A percentile compares a stretch with the other conserved stretches of the same genome.
Conservation (phyloP, 2,113 vertebrate species). For the Python bivittatus region DNA sequence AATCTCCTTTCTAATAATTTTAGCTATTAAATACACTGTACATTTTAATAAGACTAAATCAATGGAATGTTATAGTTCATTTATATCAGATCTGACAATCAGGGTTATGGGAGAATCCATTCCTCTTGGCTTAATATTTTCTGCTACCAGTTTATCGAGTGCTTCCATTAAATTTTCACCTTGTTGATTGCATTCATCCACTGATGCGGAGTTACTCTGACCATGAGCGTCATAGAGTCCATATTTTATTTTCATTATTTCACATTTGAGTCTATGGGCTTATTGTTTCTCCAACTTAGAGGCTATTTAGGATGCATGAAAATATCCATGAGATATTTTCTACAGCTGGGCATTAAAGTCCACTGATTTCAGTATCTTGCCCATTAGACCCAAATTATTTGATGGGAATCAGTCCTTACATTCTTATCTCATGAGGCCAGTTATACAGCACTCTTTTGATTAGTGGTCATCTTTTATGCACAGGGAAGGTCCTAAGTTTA, state of each 20-base stretch:
- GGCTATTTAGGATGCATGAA: too few species aligned
- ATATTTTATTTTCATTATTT: neutral
- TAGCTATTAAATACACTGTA: neutral
- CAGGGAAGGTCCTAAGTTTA: constrained; percentile 23
- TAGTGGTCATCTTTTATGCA: constrained; percentile 30
- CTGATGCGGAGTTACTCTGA: neutral
- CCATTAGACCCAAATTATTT: neutral
- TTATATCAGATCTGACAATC: neutral
- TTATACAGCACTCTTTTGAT: neutral
- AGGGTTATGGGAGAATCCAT: neutral
- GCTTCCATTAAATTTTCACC: neutral
- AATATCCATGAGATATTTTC: neutral
- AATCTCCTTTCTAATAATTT: neutral
- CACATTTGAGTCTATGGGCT: neutral
- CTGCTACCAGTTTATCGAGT: neutral
- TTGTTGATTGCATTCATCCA: neutral
- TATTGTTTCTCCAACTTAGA: neutral
- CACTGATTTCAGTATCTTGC: neutral
- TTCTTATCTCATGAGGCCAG: constrained; percentile 26
- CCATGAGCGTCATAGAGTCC: too few species aligned
- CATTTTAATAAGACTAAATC: neutral
- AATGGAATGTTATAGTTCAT: neutral
- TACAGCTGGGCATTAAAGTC: neutral
- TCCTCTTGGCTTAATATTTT: neutral
- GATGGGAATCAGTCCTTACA: neutral